phyloP scores from a whole-genome alignment of 2,888 invertebrate species.

The Apodemia mormo region DNA sequence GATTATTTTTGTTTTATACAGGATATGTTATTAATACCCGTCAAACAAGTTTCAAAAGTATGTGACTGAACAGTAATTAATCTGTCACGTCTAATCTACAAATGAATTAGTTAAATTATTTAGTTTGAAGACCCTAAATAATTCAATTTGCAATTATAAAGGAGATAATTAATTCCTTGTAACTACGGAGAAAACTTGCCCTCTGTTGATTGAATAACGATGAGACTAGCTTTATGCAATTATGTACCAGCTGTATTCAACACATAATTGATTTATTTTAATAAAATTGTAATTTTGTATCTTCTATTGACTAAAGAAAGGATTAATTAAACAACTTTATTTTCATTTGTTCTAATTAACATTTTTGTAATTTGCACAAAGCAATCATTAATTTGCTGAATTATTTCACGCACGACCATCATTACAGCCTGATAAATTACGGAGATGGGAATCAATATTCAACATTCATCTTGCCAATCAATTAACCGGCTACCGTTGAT shows the following conservation, averaged over 20 bases:
- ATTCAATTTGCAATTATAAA: conserved; percentile 6
- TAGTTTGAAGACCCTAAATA: not conserved
- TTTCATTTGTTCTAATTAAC: no score
- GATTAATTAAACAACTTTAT: no score
- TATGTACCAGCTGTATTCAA: not conserved
- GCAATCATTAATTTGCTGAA: no score
- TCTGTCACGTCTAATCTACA: not conserved
- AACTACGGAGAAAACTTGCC: not conserved
- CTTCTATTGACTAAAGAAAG: not conserved
- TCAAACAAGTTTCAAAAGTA: not conserved
- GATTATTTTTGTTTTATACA: no score
- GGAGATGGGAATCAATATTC: no score
- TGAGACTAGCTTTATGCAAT: not conserved
- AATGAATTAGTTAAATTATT: not conserved
- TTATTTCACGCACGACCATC: no score
- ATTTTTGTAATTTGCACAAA: no score
- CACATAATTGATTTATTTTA: not conserved
- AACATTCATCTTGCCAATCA: no score
- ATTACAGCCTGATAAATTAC: no score
- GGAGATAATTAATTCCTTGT: conserved; percentile 1
- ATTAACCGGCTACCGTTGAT: no score
- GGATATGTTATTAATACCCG: no score
- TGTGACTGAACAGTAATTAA: not conserved
- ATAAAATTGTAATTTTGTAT: not conserved
- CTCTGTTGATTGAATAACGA: not conserved